Evolutionary conservation across 2,113 vertebrate genomes (phyloP).

Genomic region (Ifrita kowaldi): DNA sequence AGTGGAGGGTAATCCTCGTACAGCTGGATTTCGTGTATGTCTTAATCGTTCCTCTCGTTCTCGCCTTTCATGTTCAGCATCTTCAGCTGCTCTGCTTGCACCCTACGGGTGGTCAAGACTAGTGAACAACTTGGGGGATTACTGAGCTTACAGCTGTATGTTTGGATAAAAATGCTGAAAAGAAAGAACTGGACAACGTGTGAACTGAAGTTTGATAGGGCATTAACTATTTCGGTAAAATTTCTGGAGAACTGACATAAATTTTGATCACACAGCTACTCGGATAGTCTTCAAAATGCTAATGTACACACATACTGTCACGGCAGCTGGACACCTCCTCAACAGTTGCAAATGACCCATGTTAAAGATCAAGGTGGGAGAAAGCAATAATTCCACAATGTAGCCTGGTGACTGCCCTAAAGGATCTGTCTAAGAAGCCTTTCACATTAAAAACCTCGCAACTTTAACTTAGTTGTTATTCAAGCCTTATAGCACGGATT

Average conservation of each 20-base stretch:
- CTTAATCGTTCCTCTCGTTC: conserved; percentile 91
- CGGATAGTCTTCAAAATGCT: neutral
- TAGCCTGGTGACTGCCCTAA: neutral
- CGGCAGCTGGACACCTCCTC: neutral
- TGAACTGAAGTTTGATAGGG: neutral
- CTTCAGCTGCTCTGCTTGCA: conserved; percentile 87
- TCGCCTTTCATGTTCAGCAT: conserved; percentile 87
- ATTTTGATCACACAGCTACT: neutral
- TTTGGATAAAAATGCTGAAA: neutral
- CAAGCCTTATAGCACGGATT: neutral
- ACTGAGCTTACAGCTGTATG: neutral
- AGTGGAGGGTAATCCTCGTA: conserved; percentile 85
- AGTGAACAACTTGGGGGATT: neutral
- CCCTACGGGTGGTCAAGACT: conserved; percentile 71
- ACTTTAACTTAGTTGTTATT: neutral
- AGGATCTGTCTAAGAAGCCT: neutral
- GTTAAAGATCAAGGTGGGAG: neutral
- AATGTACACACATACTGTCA: neutral
- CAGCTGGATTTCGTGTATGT: conserved; percentile 85
- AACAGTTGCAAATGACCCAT: neutral
- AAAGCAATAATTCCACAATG: neutral
- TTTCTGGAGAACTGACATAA: neutral
- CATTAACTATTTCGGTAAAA: neutral
- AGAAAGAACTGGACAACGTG: neutral
- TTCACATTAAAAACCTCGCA: neutral